phyloP scores from a whole-genome alignment of 1,140 invertebrate species.

The Conus ventricosus region DNA sequence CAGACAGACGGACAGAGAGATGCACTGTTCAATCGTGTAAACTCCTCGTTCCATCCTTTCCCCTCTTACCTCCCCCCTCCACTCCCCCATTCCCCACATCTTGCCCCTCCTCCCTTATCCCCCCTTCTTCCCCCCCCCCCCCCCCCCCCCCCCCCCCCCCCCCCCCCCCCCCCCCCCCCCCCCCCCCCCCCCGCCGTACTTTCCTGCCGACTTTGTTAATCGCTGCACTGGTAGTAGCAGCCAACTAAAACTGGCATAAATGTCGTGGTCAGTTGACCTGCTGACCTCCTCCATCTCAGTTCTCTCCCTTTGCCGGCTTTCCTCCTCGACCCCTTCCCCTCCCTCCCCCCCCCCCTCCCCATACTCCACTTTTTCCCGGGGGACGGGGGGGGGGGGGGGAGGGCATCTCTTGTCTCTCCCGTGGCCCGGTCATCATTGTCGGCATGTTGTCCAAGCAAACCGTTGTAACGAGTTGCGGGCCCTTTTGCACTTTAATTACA shows the following conservation, averaged over 20 bases:
- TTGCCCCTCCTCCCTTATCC: background rate
- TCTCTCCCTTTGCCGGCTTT: too few species aligned
- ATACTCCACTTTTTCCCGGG: too few species aligned
- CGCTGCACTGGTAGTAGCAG: too few species aligned
- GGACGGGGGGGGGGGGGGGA: too few species aligned
- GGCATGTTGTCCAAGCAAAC: background rate
- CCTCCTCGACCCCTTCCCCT: too few species aligned
- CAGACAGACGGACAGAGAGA: background rate
- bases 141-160: background rate
- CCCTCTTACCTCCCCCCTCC: background rate
- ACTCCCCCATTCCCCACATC: background rate
- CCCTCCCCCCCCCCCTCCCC: too few species aligned
- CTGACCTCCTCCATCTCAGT: too few species aligned
- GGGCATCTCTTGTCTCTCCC: background rate
- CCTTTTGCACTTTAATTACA: slow-evolving; percentile 21
- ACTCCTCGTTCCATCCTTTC: background rate
- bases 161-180: background rate
- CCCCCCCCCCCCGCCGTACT: too few species aligned
- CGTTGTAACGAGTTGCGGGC: slow-evolving; percentile 18
- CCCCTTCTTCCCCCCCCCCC: background rate
- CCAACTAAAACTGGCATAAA: too few species aligned
- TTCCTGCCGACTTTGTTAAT: too few species aligned
- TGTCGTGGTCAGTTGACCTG: too few species aligned
- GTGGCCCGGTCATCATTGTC: background rate
- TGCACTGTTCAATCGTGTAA: too few species aligned